A percentile compares a stretch with the other conserved stretches of the same genome.
phyloP scores from a whole-genome alignment of 2,113 vertebrate genomes.

The Nycticebus coucang region DNA sequence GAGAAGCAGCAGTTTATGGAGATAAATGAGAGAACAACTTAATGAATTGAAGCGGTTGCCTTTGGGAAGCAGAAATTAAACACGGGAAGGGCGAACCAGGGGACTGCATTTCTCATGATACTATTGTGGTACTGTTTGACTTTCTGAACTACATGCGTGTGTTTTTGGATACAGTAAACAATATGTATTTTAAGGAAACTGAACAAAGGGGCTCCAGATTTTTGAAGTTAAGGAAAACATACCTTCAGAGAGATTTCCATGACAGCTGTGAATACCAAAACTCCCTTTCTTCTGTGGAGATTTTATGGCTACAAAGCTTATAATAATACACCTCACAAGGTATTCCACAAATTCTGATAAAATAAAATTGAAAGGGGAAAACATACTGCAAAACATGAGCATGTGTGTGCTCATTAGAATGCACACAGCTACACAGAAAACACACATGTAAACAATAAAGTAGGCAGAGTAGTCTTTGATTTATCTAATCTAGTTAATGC shows the following conservation, averaged over 20 bases:
- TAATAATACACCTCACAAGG: background rate
- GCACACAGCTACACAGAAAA: background rate
- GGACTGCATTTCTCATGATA: too few species aligned
- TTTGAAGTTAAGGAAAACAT: constrained; percentile 8
- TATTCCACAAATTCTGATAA: background rate
- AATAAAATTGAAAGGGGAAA: background rate
- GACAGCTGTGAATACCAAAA: background rate
- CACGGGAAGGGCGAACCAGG: background rate
- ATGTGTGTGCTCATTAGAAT: background rate
- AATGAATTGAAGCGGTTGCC: background rate
- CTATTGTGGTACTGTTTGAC: accelerated
- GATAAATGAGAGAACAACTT: background rate
- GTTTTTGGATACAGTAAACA: background rate
- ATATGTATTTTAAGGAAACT: background rate
- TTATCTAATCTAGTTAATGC: background rate
- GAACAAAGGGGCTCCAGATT: background rate
- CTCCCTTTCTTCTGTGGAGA: background rate
- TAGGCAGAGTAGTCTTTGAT: background rate
- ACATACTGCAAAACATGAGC: background rate
- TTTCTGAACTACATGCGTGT: background rate
- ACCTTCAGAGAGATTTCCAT: background rate
- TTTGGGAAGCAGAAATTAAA: background rate
- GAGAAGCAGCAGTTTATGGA: background rate
- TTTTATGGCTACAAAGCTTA: background rate
- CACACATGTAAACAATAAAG: too few species aligned